Base-by-base conservation (phyloP, 1,140 invertebrate genomes). In the Hypsibius dujardini region DNA sequence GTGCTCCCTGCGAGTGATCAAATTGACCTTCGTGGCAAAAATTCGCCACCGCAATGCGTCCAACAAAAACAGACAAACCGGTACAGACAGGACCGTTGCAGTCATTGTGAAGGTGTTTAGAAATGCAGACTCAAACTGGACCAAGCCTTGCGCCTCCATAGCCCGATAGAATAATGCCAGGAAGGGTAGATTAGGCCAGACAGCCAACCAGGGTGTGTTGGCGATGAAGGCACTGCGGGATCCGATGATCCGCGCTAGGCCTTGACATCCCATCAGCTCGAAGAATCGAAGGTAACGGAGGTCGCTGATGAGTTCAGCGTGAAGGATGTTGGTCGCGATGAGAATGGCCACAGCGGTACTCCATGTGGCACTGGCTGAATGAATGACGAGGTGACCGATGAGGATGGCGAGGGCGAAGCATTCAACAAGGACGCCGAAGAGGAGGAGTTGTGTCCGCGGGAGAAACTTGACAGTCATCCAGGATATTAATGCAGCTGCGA, bases 381-480 rank as follows among this genome's bases (percentile, higher is more conserved):
- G 42, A 3, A 67, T 12, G 12, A 15, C 42, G 12, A 67, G 12
- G 12, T 15, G 62, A 3, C 12, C 3, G 3, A 67, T 67, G 12
- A 12, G 3, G 12, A 12, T 7, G 42, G 45, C 12, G 62, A 67
- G 12, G 62, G 62, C 62, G 12, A 45, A 15, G 62, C 42, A 7
- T 45, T 67, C 62, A 3, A 67, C 12, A 42, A 67, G 42, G 12
- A 67, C 42, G 62, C 12, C 62, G 62, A 67, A 67, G 12, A 67
- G 62, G 62, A 67, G 62, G 3, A 67, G 62, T 45, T 67, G 62
- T 3, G 62, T 15, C 12, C 62, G 62, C 7, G 62, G 62, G 42
- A 67, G 62, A 42, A 67, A 67, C 42, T 67, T 67, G 62, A 67
- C 12, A 42, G 42, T 12, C 62, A 67, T 67, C 62, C 62, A 67